phyloP scores from a whole-genome alignment of 2,888 invertebrate genomes.

The Ophion slaviceki region DNA sequence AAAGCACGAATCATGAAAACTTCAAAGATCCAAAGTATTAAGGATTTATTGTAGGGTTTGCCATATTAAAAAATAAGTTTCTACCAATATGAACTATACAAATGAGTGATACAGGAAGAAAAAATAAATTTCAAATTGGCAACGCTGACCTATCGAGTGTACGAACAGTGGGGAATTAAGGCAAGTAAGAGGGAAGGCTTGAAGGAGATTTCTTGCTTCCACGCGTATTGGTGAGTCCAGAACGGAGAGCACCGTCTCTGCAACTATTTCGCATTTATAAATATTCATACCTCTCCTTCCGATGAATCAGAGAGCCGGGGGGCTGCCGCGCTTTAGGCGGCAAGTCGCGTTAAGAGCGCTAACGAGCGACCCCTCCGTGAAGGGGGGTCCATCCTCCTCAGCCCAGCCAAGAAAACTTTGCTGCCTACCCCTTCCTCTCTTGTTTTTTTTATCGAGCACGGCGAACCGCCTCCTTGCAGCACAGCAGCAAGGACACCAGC shows the following conservation, averaged over 20 bases:
- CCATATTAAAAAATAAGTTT: not conserved
- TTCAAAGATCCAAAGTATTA: too few relatives aligned
- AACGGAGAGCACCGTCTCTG: conserved; percentile 57
- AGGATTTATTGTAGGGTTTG: not conserved
- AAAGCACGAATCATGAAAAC: too few relatives aligned
- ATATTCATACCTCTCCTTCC: conserved; percentile 80
- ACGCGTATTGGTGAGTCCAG: conserved; percentile 22
- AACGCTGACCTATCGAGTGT: conserved; percentile 32
- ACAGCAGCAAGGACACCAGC: conserved; percentile 7
- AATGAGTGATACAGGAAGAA: conserved; percentile 10
- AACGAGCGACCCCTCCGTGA: conserved; percentile 81
- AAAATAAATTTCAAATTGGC: conserved; percentile 9
- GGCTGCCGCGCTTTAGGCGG: conserved; percentile 80
- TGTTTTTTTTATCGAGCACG: conserved; percentile 35
- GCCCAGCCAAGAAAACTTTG: conserved; percentile 48
- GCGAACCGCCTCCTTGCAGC: conserved; percentile 31
- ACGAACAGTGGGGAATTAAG: conserved; percentile 38
- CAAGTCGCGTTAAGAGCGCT: conserved; percentile 83
- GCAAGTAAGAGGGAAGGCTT: conserved; percentile 34
- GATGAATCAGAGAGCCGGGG: conserved; percentile 79
- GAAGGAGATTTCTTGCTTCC: conserved; percentile 19
- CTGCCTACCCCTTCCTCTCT: conserved; percentile 48
- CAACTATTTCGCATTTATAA: conserved; percentile 82
- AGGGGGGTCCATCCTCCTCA: conserved; percentile 54
- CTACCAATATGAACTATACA: not conserved